Evolutionary conservation across 2,797 vertebrate species (phyloP).

Genomic region (Synaphobranchus kaupii): DNA sequence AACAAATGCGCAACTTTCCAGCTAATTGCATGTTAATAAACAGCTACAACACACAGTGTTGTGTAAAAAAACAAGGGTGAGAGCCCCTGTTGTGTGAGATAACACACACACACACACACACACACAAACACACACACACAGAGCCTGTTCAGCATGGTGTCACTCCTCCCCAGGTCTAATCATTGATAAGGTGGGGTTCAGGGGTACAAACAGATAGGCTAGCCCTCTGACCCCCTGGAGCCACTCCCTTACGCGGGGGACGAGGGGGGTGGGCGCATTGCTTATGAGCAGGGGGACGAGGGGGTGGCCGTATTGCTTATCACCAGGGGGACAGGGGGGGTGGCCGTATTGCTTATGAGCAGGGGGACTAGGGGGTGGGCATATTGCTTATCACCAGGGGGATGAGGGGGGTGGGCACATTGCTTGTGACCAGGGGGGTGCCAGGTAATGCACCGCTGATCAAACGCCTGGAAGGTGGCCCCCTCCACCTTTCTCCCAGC

Average conservation of each 20-base stretch:
- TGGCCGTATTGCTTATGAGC: constrained; percentile 4
- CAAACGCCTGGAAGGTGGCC: background rate
- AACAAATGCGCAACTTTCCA: background rate
- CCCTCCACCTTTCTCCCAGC: background rate
- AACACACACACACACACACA: background rate
- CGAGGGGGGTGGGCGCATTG: background rate
- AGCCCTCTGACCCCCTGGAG: background rate
- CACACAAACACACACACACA: background rate
- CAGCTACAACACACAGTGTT: background rate
- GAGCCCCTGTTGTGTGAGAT: background rate
- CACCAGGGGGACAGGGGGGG: too few species aligned
- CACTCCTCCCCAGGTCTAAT: background rate
- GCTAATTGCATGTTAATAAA: background rate
- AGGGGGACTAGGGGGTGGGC: background rate
- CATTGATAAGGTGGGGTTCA: constrained; percentile 17
- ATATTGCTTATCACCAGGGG: background rate
- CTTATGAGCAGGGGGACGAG: constrained; percentile 6
- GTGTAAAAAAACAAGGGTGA: background rate
- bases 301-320: background rate
- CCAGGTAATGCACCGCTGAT: background rate
- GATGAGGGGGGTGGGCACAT: background rate
- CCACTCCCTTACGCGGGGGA: background rate
- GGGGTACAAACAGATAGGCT: constrained; percentile 11
- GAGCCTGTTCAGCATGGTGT: background rate
- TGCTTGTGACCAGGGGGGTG: constrained; percentile 23